Base-by-base conservation (phyloP, 2,888 invertebrate species). In the Athalia rosae region DNA sequence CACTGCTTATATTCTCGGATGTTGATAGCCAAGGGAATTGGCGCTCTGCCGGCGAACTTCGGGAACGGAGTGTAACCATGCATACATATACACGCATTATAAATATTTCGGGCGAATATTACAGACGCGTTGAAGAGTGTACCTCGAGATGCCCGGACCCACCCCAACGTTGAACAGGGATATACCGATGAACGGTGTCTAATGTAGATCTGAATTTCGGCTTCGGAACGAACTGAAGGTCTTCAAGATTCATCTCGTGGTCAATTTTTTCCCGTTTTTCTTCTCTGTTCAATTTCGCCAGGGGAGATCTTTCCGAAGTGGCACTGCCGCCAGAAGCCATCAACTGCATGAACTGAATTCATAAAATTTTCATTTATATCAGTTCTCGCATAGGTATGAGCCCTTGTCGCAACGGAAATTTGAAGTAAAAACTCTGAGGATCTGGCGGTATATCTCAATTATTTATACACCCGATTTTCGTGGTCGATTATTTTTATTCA, bases 361-460 rank as follows among this genome's bases (percentile, higher is more conserved):
- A 58, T 71, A 43, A 71, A 71, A 56, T 58, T 71, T 71, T 71
- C 71, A 71, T 58, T 43, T 58, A 9, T 71, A 9, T 71, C 67
- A 28, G 11, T 28, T 28, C 28, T 2, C 28, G 28, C 28, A 28
- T 28, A n/a, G n/a, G n/a, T n/a, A 28, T 28, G 28, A 7, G n/a
- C 53, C n/a, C 7, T 7, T 56, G 43, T 56, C 71, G 56, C 45
- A 13, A 13, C 13, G 45, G 58, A 58, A 58, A 45, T 45, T 71
- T 11, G 58, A 13, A 4, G 71, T 28, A 41, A 45, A 71, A 71
- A 47, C 58, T 11, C 58, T 45, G 13, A 71, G 56, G 71, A 45
- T 58, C 11, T 7, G 41, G 13, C 13, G 13, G 71, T 58, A 71
- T 71, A 58, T 43, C 43, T 58, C 56, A 11, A 58, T 45, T 4